These are phyloP conservation scores for Spea hammondii DNA, from an alignment of 2,797 vertebrate genomes.

Conservation along the genomic window DNA sequence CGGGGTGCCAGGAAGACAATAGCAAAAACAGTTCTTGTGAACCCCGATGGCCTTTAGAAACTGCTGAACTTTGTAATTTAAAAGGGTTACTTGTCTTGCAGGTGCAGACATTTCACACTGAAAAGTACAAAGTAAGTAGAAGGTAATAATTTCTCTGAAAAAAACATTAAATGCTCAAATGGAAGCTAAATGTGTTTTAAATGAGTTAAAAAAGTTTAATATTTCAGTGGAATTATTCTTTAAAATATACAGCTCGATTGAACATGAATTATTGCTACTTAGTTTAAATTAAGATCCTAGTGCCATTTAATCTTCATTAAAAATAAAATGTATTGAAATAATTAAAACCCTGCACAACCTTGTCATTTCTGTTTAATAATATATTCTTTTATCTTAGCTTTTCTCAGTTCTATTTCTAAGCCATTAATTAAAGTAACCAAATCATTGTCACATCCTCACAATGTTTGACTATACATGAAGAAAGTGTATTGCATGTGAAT, in stretches of 20 bases:
- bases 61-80: too few species aligned
- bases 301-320: constrained; percentile 33
- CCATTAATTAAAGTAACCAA: background rate
- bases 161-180: background rate
- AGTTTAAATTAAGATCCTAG: constrained; percentile 33
- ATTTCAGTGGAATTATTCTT: constrained; percentile 19
- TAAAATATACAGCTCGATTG: constrained; percentile 11
- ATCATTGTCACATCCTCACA: background rate
- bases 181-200: background rate
- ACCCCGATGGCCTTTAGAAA: too few species aligned
- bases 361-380: constrained; percentile 8
- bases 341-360: constrained; percentile 26
- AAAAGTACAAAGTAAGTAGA: too few species aligned
- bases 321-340: constrained; percentile 34
- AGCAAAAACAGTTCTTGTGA: too few species aligned
- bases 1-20: too few species aligned
- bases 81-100: too few species aligned
- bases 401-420: constrained; percentile 1
- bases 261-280: constrained; percentile 28
- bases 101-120: too few species aligned
- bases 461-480: background rate
- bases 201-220: constrained; percentile 4
- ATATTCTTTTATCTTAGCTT: background rate
- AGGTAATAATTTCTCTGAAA: too few species aligned
- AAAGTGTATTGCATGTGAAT: background rate